Conservation (phyloP, 2,888 invertebrate species). For the Ashinkailepas kermadecensis region DNA sequence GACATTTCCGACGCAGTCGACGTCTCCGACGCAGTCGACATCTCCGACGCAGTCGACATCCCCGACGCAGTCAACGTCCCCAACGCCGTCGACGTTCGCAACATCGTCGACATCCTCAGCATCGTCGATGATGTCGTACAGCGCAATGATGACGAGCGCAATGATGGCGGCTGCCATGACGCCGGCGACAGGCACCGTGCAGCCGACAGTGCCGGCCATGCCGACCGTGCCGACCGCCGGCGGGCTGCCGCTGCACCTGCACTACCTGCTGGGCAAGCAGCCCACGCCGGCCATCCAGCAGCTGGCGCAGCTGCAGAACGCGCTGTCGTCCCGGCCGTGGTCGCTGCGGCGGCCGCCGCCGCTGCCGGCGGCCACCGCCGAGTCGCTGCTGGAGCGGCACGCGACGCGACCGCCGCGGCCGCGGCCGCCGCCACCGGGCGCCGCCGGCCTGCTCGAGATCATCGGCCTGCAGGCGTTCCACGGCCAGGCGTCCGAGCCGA, state of each 20-base stretch:
- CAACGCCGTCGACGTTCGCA: not conserved
- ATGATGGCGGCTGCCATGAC: not conserved
- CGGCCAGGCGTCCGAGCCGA: slow-evolving; percentile 8
- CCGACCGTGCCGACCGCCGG: not conserved
- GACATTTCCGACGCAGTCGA: not conserved
- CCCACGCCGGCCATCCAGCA: not conserved
- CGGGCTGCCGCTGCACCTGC: not conserved
- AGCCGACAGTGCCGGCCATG: not conserved
- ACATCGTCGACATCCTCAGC: not conserved
- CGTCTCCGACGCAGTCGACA: not conserved
- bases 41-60: not conserved
- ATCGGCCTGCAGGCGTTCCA: not conserved
- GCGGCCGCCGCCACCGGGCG: not conserved
- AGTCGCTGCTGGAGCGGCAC: not conserved
- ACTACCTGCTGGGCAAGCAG: not conserved
- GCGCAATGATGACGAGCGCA: not conserved
- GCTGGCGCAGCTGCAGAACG: not conserved
- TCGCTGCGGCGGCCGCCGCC: not conserved
- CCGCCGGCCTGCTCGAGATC: not conserved
- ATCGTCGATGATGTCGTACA: no score
- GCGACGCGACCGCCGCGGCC: not conserved
- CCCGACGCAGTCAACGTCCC: not conserved
- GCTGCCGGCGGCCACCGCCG: not conserved
- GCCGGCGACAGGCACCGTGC: not conserved
- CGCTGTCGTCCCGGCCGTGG: not conserved